Evolutionary conservation across 2,797 vertebrate genomes (phyloP).

Genomic region (Antennarius maculatus): DNA sequence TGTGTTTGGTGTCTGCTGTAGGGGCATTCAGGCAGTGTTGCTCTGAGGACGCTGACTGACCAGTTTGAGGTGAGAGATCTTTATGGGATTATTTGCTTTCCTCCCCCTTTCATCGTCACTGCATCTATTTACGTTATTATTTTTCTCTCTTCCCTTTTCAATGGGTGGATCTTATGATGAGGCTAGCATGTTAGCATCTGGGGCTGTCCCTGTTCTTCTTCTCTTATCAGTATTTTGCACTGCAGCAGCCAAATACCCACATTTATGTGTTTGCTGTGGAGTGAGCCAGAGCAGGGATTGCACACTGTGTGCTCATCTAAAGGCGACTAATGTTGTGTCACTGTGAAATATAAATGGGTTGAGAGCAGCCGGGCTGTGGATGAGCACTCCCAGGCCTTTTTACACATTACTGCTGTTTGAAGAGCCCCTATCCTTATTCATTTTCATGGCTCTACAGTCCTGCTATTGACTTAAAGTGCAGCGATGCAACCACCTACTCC

Average conservation of each 20-base stretch:
- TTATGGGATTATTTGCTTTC: conserved; percentile 14
- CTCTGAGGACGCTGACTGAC: conserved; percentile 51
- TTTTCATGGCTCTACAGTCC: conserved; percentile 65
- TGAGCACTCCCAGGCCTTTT: conserved; percentile 68
- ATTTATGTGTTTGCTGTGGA: conserved; percentile 23
- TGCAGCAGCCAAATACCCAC: conserved; percentile 11
- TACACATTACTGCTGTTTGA: conserved; percentile 54
- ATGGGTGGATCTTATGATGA: conserved; percentile 13
- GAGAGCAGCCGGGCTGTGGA: conserved; percentile 62
- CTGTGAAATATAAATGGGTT: conserved; percentile 73
- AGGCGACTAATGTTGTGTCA: conserved; percentile 71
- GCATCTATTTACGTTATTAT: not conserved
- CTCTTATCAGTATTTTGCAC: conserved; percentile 3
- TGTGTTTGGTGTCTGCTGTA: conserved; percentile 34
- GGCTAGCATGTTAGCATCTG: conserved; percentile 24
- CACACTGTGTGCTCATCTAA: conserved; percentile 60
- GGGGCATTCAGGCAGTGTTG: conserved; percentile 33
- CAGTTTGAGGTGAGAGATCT: conserved; percentile 64
- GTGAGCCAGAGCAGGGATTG: conserved; percentile 33
- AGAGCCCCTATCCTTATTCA: conserved; percentile 67
- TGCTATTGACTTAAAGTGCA: conserved; percentile 73
- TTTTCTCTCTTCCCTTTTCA: not conserved
- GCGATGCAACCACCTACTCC: conserved; percentile 65
- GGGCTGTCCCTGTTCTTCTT: conserved; percentile 19
- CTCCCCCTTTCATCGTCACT: not conserved